Evolutionary conservation across 2,888 invertebrate species (phyloP), one percentile per base, ranked within the genome.

Genomic region (Peribatodes rhomboidaria): DNA sequence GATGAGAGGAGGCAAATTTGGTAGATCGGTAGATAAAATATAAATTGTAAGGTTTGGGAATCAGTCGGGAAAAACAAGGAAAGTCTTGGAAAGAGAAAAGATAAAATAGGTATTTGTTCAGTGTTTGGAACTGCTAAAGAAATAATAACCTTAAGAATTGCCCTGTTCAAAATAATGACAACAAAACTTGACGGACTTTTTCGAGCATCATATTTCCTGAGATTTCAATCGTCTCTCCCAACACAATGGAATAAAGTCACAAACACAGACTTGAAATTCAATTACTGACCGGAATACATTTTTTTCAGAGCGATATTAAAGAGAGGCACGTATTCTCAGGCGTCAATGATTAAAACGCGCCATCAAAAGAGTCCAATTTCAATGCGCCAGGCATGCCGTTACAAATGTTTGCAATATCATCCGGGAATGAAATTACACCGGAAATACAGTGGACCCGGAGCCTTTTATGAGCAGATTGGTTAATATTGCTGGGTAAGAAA

Each of bases 231-330:
- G 52, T 52, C 35, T 31, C 13, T 49, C 18, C 27, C 13, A 42
- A 35, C 6, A 60, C 52, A 58, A 58, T 14, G 27, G 27, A 49
- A 50, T 37, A 35, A 53, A 42, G 14, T 53, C 31, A 14, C 22
- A 53, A 44, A 60, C 52, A 44, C 39, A 52, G 49, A 27, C 39
- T 49, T 10, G 44, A 42, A 71, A 65, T 68, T 65, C 65, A 69
- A 69, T 71, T 63, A 69, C 57, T 55, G 62, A 61, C 61, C 63
- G 66, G 67, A 69, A 63, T 53, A 64, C 61, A 63, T 63, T 59
- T 59, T 58, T 57, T 44, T 27, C 11, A 49, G 31, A 59, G 61
- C 59, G 47, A 42, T 52, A 53, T 49, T 44, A 49, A 49, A 59
- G 31, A 10, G 16, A 56, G 55, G 56, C 67, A 61, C 67, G 67